These are phyloP conservation scores for Zeugodacus cucurbitae DNA, from an alignment of 1,140 invertebrate genomes.

Conservation along the genomic window DNA sequence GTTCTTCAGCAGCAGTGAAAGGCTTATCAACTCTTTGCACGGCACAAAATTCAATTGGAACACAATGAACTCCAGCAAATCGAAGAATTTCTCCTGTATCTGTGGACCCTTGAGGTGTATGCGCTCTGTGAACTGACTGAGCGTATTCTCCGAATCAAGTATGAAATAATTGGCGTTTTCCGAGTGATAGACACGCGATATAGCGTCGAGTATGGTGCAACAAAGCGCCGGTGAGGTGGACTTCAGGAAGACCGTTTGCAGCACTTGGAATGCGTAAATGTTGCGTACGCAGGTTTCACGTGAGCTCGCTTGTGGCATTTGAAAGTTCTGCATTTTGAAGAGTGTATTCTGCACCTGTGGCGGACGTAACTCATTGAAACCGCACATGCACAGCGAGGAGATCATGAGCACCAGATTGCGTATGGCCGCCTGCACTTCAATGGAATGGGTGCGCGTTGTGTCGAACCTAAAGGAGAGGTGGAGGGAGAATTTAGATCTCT, in stretches of 20 bases:
- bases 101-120: slow-evolving; percentile 90
- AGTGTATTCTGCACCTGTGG: slow-evolving; percentile 87
- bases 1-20: slow-evolving; percentile 91
- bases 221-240: slow-evolving; percentile 86
- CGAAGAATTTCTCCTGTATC: slow-evolving; percentile 96
- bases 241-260: slow-evolving; percentile 94
- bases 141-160: slow-evolving; percentile 93
- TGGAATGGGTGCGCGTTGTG: slow-evolving; percentile 76
- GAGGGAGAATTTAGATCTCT: background rate
- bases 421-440: slow-evolving; percentile 88
- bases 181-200: slow-evolving; percentile 96
- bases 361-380: slow-evolving; percentile 87
- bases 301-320: slow-evolving; percentile 88
- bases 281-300: slow-evolving; percentile 91
- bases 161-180: slow-evolving; percentile 99
- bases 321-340: slow-evolving; percentile 94
- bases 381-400: slow-evolving; percentile 93
- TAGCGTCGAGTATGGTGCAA: slow-evolving; percentile 92
- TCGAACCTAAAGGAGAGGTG: slow-evolving; percentile 72
- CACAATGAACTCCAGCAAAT: slow-evolving; percentile 94
- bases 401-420: slow-evolving; percentile 93
- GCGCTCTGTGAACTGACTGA: slow-evolving; percentile 95
- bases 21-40: slow-evolving; percentile 97
- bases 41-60: slow-evolving; percentile 98
- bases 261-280: slow-evolving; percentile 94